A percentile compares a stretch with the other conserved stretches of the same genome.
Evolutionary conservation across 2,113 vertebrate species (phyloP).

Genomic region (Equus przewalskii): DNA sequence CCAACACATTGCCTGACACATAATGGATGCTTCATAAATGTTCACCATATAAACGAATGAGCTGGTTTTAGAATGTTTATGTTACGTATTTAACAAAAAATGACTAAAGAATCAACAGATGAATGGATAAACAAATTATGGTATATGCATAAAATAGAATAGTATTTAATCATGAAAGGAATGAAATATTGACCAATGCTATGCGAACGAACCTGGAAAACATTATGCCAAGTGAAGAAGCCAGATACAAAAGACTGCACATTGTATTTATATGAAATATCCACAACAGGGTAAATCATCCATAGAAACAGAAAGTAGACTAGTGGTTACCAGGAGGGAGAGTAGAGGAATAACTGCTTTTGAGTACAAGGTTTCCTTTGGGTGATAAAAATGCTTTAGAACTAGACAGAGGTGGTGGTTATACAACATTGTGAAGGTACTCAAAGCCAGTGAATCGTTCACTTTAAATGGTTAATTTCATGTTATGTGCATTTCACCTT

Average conservation of each 20-base stretch:
- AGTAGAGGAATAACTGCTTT: not conserved
- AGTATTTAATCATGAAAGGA: not conserved
- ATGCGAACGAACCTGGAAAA: constrained; percentile 6
- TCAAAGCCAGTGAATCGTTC: not conserved
- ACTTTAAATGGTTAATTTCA: not conserved
- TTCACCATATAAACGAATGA: not conserved
- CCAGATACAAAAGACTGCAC: not conserved
- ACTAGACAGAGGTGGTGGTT: not conserved
- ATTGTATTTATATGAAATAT: not conserved
- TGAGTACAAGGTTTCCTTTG: not conserved
- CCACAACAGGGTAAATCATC: not conserved
- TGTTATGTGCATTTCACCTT: not conserved
- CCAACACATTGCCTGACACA: not conserved
- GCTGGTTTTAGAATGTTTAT: constrained; percentile 21
- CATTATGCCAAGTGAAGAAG: not conserved
- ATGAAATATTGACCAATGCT: not conserved
- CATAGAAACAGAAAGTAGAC: constrained; percentile 10
- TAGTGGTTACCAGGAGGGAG: not conserved
- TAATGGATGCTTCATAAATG: not conserved
- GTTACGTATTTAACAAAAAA: not conserved
- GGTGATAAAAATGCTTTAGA: not conserved
- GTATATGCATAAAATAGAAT: not conserved
- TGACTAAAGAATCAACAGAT: not conserved
- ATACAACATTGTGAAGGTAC: not conserved
- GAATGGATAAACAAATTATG: not conserved